phyloP scores from a whole-genome alignment of 2,797 vertebrate genomes.

The Pseudochaenichthys georgianus region DNA sequence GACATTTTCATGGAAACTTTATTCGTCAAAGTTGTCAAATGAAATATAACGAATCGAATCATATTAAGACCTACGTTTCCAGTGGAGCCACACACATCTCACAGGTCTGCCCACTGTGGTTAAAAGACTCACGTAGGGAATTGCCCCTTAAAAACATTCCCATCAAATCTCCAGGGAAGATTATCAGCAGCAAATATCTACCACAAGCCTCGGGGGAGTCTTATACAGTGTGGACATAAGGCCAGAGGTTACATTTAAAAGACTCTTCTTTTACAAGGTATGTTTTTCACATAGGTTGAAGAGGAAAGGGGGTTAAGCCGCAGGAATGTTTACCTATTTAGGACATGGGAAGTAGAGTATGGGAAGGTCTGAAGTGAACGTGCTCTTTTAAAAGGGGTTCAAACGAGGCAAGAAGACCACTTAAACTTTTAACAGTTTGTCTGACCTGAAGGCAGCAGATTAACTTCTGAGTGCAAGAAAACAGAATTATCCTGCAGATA shows the following conservation, averaged over 20 bases:
- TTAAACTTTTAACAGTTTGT: constrained; percentile 1
- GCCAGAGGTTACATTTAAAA: constrained; percentile 52
- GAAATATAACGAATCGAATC: too few relatives aligned
- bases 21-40: too few relatives aligned
- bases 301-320: constrained; percentile 61
- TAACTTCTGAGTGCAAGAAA: neutral
- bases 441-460: constrained; percentile 17
- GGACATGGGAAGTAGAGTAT: constrained; percentile 44
- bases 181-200: constrained; percentile 63
- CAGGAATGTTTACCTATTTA: constrained; percentile 78
- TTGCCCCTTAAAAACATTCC: constrained; percentile 41
- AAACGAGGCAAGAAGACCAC: constrained; percentile 18
- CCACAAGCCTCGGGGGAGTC: constrained; percentile 51
- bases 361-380: constrained; percentile 22
- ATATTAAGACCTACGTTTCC: neutral
- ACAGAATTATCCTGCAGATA: constrained; percentile 11
- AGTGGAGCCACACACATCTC: constrained; percentile 5
- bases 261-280: constrained; percentile 58
- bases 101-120: constrained; percentile 19
- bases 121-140: constrained; percentile 19
- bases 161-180: constrained; percentile 64
- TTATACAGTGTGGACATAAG: constrained; percentile 49
- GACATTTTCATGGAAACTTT: neutral
- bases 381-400: constrained; percentile 27
- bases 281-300: constrained; percentile 52